phyloP scores from a whole-genome alignment of 2,797 vertebrate species.

The Gadopsis bispinosus region DNA sequence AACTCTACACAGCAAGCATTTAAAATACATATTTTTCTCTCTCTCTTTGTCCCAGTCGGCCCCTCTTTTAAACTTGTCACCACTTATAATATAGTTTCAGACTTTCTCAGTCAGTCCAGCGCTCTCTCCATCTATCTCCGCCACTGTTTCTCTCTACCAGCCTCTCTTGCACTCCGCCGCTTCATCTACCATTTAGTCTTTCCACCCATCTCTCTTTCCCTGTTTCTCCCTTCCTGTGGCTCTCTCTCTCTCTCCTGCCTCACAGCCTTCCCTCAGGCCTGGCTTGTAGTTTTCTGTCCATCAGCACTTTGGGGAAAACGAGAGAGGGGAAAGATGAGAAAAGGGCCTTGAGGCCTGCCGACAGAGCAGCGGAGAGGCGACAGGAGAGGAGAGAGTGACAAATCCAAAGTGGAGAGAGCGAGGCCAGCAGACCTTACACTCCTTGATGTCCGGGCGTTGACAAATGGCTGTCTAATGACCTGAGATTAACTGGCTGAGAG shows the following conservation, averaged over 20 bases:
- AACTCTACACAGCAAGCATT: background rate
- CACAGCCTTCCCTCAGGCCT: slow-evolving; percentile 71
- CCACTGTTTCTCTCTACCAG: background rate
- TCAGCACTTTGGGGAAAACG: slow-evolving; percentile 77
- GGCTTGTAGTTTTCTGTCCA: slow-evolving; percentile 70
- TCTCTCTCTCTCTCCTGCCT: slow-evolving; percentile 49
- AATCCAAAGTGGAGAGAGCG: slow-evolving; percentile 43
- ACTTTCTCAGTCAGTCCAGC: background rate
- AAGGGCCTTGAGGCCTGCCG: slow-evolving; percentile 63
- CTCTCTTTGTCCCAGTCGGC: background rate
- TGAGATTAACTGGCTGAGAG: slow-evolving; percentile 75
- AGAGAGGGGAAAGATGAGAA: slow-evolving; percentile 62
- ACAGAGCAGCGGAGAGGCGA: slow-evolving; percentile 34
- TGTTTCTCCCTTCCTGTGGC: background rate
- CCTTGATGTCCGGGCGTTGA: slow-evolving; percentile 60
- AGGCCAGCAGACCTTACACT: slow-evolving; percentile 53
- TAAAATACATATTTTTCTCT: too few relatives aligned
- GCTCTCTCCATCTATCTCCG: background rate
- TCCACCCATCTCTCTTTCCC: background rate
- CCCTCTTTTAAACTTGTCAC: background rate
- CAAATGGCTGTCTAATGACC: slow-evolving; percentile 79
- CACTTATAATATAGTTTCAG: background rate
- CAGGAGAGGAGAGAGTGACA: slow-evolving; percentile 4
- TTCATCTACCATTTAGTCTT: slow-evolving; percentile 31
- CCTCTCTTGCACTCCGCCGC: background rate